Evolutionary conservation across 2,888 invertebrate genomes (phyloP).

Genomic region (Caenorhabditis sinica): DNA sequence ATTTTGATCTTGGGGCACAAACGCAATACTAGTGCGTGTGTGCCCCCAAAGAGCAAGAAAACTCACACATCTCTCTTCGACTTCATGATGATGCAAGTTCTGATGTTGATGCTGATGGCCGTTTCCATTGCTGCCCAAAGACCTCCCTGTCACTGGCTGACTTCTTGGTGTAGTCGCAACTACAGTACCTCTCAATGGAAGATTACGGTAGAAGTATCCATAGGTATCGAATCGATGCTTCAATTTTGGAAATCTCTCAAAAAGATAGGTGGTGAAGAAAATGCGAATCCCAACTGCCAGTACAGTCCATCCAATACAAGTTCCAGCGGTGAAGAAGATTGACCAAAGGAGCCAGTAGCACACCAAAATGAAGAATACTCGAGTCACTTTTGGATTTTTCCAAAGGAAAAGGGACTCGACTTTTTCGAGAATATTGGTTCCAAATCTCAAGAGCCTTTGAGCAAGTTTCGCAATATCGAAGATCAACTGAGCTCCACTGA

Average conservation of each 20-base stretch:
- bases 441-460: constrained; percentile 82
- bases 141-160: constrained; percentile 27
- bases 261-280: constrained; percentile 85
- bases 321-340: constrained; percentile 81
- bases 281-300: constrained; percentile 84
- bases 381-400: constrained; percentile 84
- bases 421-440: constrained; percentile 84
- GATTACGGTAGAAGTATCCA: constrained; percentile 75
- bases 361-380: constrained; percentile 82
- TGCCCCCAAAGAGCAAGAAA: background rate
- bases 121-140: too few species aligned
- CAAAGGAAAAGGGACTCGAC: constrained; percentile 85
- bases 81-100: constrained; percentile 6
- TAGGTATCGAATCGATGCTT: constrained; percentile 84
- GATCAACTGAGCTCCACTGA: constrained; percentile 84
- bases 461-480: constrained; percentile 85
- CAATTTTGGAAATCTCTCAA: constrained; percentile 85
- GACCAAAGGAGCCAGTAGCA: constrained; percentile 82
- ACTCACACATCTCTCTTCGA: constrained; percentile 60
- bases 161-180: constrained; percentile 26
- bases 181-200: constrained; percentile 55
- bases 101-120: background rate
- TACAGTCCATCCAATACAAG: constrained; percentile 82
- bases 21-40: too few species aligned
- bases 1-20: background rate